Percentiles rank a stretch among this genome's conserved stretches.
phyloP scores from a whole-genome alignment of 2,797 vertebrate genomes.

The Enteromius anoplus region DNA sequence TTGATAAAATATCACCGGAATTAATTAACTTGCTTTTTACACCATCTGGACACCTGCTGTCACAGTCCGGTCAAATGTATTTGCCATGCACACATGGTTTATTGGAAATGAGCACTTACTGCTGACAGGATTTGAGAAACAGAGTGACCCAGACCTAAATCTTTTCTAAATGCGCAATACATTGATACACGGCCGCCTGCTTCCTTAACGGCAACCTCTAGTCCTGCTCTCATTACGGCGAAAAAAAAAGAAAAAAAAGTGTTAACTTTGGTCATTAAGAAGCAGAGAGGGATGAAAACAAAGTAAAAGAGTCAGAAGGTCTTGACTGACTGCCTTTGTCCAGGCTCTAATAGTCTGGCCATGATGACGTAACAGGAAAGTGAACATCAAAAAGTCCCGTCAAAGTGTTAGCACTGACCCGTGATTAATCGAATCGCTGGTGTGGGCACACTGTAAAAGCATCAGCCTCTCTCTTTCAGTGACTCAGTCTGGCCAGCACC shows the following conservation, averaged over 20 bases:
- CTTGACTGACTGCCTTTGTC: constrained; percentile 33
- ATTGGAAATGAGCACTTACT: constrained; percentile 25
- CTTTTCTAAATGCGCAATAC: constrained; percentile 48
- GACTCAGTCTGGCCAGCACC: neutral
- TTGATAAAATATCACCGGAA: constrained; percentile 14
- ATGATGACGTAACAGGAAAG: constrained; percentile 5
- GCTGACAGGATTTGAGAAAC: constrained; percentile 15
- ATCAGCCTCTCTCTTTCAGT: constrained; percentile 44
- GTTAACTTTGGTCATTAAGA: constrained; percentile 33
- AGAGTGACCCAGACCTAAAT: constrained; percentile 51
- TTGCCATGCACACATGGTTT: constrained; percentile 25
- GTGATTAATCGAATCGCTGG: constrained; percentile 73
- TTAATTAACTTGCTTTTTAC: constrained; percentile 18
- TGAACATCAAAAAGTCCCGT: constrained; percentile 72
- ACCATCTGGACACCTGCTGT: constrained; percentile 3
- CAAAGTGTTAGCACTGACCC: constrained; percentile 74
- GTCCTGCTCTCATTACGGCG: neutral
- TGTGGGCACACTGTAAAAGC: constrained; percentile 60
- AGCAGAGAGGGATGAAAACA: neutral
- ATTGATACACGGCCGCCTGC: constrained; percentile 40
- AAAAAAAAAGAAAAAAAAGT: neutral
- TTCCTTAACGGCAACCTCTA: neutral
- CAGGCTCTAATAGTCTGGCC: constrained; percentile 11
- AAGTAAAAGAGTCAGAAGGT: constrained; percentile 22
- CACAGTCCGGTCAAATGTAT: constrained; percentile 26